Base-by-base conservation (phyloP, 2,113 vertebrate species). In the Chaenogobius annularis region DNA sequence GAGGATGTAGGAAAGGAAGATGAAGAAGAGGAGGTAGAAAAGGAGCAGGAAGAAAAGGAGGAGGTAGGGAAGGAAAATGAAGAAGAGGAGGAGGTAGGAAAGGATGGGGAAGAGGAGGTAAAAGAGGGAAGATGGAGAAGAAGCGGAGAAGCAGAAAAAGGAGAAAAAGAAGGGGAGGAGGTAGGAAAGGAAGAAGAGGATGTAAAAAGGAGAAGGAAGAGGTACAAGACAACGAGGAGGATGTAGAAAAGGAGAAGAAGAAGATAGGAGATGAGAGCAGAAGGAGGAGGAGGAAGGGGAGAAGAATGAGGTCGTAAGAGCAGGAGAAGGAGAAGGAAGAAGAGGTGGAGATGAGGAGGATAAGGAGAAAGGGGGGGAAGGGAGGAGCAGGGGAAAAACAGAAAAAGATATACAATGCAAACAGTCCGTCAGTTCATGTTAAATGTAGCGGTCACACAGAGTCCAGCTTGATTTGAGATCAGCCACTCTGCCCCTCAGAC, bases 401-500 rank as follows among this genome's bases (percentile, higher is more conserved):
- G 14, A 63, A 43, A 43, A 75, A 72, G 66, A 84, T 26, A 55
- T 52, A 66, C 48, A 69, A 47, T 1, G 70, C 44, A 79, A 6
- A 79, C 7, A 46, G 19, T 47, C 7, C 37, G 68, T 87, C 56
- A 83, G 73, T 31, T 85, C 70, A 77, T 68, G 61, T 63, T 15
- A 56, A 66, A 9, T 4, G 8, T 20, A 1, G 55, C 23, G 19
- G 22, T 44, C 8, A 5, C 43, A 75, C 19, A 69, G 40, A 70
- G 50, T 46, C 48, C 80, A 61, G n/a, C 73, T 19, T 26, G 23
- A 26, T 69, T 70, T 20, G 56, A 56, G 55, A 66, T 80, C 78
- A 83, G 85, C 85, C 85, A 85, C 54, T 7, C 75, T 75, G 56
- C 83, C 35, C 80, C 72, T 78, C 54, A 80, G 54, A 71, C 66